Conservation (phyloP, 1,140 invertebrate genomes). For the Sycophila sp. region DNA sequence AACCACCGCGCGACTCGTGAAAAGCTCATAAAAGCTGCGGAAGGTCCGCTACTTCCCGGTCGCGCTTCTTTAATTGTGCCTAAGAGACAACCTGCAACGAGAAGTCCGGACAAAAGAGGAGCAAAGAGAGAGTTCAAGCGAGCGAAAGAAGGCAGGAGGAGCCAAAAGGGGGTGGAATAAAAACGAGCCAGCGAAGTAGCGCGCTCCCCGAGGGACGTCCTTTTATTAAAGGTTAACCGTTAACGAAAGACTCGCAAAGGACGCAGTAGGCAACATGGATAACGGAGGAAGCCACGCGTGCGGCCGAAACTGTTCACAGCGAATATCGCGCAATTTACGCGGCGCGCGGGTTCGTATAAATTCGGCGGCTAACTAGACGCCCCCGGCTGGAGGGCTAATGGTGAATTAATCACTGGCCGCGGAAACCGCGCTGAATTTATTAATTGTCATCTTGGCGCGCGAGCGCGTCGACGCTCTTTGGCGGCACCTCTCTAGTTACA, state of each 20-base stretch:
- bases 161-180: too few relatives aligned
- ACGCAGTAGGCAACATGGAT: neutral
- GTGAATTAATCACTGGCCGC: conserved; percentile 42
- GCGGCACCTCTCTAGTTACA: too few relatives aligned
- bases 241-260: neutral
- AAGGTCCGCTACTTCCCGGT: too few relatives aligned
- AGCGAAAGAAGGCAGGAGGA: neutral
- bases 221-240: neutral
- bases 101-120: neutral
- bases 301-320: neutral
- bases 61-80: conserved; percentile 30
- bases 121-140: neutral
- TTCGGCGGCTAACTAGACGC: conserved; percentile 29
- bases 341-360: neutral
- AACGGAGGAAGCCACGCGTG: neutral
- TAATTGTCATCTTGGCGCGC: conserved; percentile 31
- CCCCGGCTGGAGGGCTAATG: conserved; percentile 36
- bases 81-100: neutral
- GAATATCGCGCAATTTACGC: neutral
- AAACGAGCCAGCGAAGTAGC: neutral
- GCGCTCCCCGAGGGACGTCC: conserved; percentile 1
- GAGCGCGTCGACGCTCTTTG: neutral
- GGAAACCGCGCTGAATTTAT: conserved; percentile 39
- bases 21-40: conserved; percentile 38
- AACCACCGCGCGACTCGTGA: too few relatives aligned